Evolutionary conservation across 2,888 invertebrate species (phyloP), one percentile per base, ranked within the genome.

Genomic region (Epinotia nisella): DNA sequence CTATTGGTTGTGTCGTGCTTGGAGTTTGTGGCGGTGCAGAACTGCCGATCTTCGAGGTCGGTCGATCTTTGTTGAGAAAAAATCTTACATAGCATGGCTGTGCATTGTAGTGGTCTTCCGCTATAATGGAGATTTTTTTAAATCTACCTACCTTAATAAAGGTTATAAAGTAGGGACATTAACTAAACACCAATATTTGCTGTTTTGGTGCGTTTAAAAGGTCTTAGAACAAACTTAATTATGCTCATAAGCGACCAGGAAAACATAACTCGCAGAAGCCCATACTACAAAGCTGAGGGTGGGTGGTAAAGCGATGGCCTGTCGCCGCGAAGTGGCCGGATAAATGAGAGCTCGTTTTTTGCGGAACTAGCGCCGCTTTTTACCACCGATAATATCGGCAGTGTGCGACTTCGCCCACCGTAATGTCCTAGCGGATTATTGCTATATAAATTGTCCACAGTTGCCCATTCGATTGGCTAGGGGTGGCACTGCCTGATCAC

Each of bases 311-410:
- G 84, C 82, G 86, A 83, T 84, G 84, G 85, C 77, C 85, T 87
- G 89, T 87, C 89, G 84, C 86, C 86, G 79, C 86, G 83, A 89
- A 91, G 90, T 92, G 91, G 83, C 82, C 84, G 87, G 87, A 92
- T 93, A 93, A 93, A 93, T 93, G 93, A 92, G 91, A 79, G 87
- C 85, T 90, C 92, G 91, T 93, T 93, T 93, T 93, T 93, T 91
- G 90, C 89, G 87, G 86, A 89, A 91, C 91, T 90, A 91, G 89
- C 87, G 81, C 81, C 84, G 83, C 81, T 85, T 87, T 86, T 85
- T 85, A 88, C 88, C 88, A 85, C 88, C 91, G 93, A 93, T 93
- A 91, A 87, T 93, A 92, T 93, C 93, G 89, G 86, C 82, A 79
- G 80, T 82, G 78, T 81, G 78, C 80, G 80, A 82, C 82, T 81